Percentiles rank a stretch among this genome's conserved stretches.
Conservation (phyloP, 2,888 invertebrate species). For the Micoletzkya japonica region DNA sequence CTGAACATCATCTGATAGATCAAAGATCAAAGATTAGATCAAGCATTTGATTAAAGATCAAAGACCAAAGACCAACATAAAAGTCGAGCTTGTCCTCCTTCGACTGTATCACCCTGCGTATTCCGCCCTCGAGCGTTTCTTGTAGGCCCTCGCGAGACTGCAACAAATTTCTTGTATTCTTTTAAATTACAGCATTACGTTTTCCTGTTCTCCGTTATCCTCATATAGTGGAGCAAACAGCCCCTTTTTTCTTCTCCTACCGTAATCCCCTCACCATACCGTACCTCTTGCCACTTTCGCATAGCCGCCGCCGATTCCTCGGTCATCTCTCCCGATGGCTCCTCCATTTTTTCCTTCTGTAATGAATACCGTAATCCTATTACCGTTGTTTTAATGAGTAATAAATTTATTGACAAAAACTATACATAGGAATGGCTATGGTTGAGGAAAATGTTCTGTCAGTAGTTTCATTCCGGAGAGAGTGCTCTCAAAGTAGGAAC, state of each 20-base stretch:
- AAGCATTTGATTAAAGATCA: too few species aligned
- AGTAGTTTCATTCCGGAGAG: too few species aligned
- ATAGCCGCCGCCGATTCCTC: constrained; percentile 20
- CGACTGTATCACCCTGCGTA: constrained; percentile 45
- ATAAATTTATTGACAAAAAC: background rate
- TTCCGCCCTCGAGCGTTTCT: constrained; percentile 47
- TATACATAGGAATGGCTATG: too few species aligned
- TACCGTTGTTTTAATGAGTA: background rate
- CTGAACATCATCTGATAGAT: constrained; percentile 36
- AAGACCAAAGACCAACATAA: too few species aligned
- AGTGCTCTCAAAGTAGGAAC: too few species aligned
- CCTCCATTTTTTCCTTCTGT: constrained; percentile 21
- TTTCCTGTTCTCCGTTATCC: background rate
- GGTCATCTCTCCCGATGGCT: constrained; percentile 6
- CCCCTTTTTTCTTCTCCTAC: constrained; percentile 27
- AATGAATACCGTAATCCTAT: background rate
- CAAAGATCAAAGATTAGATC: too few species aligned
- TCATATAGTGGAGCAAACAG: background rate
- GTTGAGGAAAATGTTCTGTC: too few species aligned
- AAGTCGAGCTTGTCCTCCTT: constrained; percentile 45
- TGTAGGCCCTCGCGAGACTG: constrained; percentile 35
- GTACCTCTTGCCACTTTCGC: constrained; percentile 23
- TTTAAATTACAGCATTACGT: background rate
- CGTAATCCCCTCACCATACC: constrained; percentile 15
- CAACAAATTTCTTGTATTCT: constrained; percentile 2